phyloP scores from a whole-genome alignment of 2,113 vertebrate genomes.

The Eulemur macaco region DNA sequence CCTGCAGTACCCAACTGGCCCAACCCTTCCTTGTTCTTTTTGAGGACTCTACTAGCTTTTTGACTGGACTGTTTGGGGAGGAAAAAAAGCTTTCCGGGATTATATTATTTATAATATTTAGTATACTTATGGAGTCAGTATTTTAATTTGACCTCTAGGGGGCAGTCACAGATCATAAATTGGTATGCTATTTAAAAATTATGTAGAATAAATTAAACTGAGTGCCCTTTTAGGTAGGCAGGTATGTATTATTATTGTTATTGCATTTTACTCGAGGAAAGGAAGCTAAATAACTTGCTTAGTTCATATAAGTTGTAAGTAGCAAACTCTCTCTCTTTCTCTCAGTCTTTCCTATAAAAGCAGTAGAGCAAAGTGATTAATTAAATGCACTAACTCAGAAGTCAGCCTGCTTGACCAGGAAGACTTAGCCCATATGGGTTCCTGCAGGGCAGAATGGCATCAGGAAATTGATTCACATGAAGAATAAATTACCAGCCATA shows the following conservation, averaged over 20 bases:
- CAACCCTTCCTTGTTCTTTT: neutral
- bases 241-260: neutral
- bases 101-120: neutral
- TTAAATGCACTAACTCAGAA: neutral
- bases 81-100: neutral
- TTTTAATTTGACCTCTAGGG: conserved; percentile 57
- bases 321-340: neutral
- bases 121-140: neutral
- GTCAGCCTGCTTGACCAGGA: neutral
- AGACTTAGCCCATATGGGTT: neutral
- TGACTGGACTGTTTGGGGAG: neutral
- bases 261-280: neutral
- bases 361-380: neutral
- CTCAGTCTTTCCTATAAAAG: neutral
- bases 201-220: neutral
- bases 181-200: neutral
- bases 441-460: neutral
- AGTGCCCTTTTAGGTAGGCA: neutral
- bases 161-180: conserved; percentile 53
- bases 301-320: neutral
- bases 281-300: neutral
- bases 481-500: neutral
- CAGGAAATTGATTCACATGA: neutral
- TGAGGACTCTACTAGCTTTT: neutral
- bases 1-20: neutral